phyloP scores from a whole-genome alignment of 37 sponge, comb jelly and placozoan genomes.

The Eunapius fragilis region DNA sequence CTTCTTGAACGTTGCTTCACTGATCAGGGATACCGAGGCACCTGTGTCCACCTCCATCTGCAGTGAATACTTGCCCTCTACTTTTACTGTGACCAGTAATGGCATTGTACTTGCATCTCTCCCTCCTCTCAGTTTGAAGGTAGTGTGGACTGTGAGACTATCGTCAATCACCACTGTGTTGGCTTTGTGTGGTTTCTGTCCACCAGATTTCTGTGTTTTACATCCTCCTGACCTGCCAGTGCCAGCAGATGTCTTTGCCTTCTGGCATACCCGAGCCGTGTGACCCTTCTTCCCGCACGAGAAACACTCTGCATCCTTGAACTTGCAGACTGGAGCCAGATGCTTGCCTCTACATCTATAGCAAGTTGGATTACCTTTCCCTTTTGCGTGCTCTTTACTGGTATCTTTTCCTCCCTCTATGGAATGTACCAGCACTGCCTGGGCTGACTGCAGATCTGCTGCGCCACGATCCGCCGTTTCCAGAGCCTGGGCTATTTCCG shows the following conservation, averaged over 20 bases:
- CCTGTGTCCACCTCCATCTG: constrained; percentile 38
- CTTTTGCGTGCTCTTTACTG: too few species aligned
- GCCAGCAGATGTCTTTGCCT: not conserved
- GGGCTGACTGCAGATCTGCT: constrained; percentile 6
- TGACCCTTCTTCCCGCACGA: constrained; percentile 46
- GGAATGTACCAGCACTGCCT: not conserved
- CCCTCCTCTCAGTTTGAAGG: not conserved
- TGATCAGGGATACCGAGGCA: constrained; percentile 17
- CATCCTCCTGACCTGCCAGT: not conserved
- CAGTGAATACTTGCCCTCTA: not conserved
- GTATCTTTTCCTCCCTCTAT: not conserved
- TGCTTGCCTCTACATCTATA: constrained; percentile 51
- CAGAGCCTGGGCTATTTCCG: constrained; percentile 39
- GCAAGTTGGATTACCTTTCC: too few species aligned
- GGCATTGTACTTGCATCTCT: not conserved
- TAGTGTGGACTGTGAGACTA: not conserved
- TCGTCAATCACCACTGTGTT: not conserved
- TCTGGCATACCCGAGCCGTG: constrained; percentile 35
- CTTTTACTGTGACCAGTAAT: constrained; percentile 6
- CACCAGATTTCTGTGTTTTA: not conserved
- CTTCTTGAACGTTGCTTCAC: constrained; percentile 11
- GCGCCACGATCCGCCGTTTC: constrained; percentile 41
- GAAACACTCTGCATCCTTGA: constrained; percentile 36
- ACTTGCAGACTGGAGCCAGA: constrained; percentile 12
- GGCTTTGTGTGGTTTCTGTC: not conserved